Percentiles rank a stretch among this genome's conserved stretches.
These are phyloP conservation scores for Meandrusa payeni DNA, from an alignment of 2,888 invertebrate species.

Conservation along the genomic window DNA sequence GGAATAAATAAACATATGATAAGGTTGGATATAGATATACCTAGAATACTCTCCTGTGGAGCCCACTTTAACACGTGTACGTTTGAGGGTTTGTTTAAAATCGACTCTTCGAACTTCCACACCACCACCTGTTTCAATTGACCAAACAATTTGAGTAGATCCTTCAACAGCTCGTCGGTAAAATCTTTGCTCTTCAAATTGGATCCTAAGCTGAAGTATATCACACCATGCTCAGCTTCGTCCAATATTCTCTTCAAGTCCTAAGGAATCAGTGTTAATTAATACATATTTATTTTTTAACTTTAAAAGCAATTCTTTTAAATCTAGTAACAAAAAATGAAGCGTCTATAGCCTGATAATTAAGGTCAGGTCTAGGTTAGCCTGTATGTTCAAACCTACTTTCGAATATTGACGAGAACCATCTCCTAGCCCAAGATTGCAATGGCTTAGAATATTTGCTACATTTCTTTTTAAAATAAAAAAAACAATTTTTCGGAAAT, in stretches of 20 bases:
- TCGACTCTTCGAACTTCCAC: slow-evolving; percentile 61
- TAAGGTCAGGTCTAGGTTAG: too few relatives aligned
- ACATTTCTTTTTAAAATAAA: too few relatives aligned
- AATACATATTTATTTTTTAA: too few relatives aligned
- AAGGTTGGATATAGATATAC: too few relatives aligned
- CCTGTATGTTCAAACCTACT: too few relatives aligned
- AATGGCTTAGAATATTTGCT: too few relatives aligned
- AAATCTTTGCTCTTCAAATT: slow-evolving; percentile 49
- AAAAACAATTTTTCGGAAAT: too few relatives aligned
- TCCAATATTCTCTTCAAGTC: slow-evolving; percentile 53
- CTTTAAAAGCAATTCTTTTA: too few relatives aligned
- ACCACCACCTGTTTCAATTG: slow-evolving; percentile 58
- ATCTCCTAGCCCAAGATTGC: too few relatives aligned
- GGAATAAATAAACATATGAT: slow-evolving; percentile 3
- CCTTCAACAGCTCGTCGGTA: slow-evolving; percentile 41
- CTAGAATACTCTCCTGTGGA: slow-evolving; percentile 54
- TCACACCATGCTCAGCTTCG: slow-evolving; percentile 53
- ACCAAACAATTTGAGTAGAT: slow-evolving; percentile 51
- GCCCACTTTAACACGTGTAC: slow-evolving; percentile 59
- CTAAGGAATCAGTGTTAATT: slow-evolving; percentile 33
- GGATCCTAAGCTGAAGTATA: slow-evolving; percentile 68
- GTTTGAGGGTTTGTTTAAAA: slow-evolving; percentile 48
- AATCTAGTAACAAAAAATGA: too few relatives aligned
- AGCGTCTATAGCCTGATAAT: too few relatives aligned
- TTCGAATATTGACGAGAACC: too few relatives aligned